Conservation (phyloP, 1,140 invertebrate genomes). For the Drosophila ironensis region DNA sequence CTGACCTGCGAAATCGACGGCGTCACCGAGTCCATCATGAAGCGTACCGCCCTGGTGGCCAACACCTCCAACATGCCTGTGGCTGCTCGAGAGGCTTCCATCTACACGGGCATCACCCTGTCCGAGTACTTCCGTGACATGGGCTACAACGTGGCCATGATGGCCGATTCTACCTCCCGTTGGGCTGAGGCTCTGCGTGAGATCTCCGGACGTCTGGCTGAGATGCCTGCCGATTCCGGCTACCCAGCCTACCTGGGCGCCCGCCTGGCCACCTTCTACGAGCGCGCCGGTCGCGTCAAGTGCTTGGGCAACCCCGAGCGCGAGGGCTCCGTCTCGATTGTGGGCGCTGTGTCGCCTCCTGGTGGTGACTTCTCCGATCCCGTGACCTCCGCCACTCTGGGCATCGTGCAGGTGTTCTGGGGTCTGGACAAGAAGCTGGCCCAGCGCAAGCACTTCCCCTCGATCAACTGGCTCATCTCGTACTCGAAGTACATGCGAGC, state of each 20-base stretch:
- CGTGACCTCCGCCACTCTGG: constrained; percentile 99
- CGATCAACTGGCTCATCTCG: constrained; percentile 99
- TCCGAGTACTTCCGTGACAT: constrained; percentile 99
- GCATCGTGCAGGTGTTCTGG: constrained; percentile 99
- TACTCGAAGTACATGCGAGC: constrained; percentile 99
- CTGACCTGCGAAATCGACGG: constrained; percentile 98
- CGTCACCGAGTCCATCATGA: constrained; percentile 99
- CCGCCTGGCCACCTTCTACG: constrained; percentile 99
- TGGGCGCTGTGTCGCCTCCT: constrained; percentile 99
- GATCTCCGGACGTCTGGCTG: constrained; percentile 99
- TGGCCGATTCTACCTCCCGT: constrained; percentile 99
- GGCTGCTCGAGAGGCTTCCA: constrained; percentile 99
- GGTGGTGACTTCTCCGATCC: constrained; percentile 99
- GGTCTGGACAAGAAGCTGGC: constrained; percentile 99
- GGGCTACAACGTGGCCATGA: constrained; percentile 99
- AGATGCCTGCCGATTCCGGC: constrained; percentile 99
- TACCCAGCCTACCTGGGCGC: constrained; percentile 99
- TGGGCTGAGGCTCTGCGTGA: constrained; percentile 99
- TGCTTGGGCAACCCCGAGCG: constrained; percentile 99
- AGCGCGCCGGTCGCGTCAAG: constrained; percentile 98
- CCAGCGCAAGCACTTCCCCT: constrained; percentile 99
- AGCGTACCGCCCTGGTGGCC: constrained; percentile 98
- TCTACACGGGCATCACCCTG: constrained; percentile 99
- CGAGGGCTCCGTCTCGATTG: constrained; percentile 99
- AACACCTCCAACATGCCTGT: constrained; percentile 99